Evolutionary conservation across 2,888 invertebrate species (phyloP), one percentile per base, ranked within the genome.

Genomic region (Chesias legatella): DNA sequence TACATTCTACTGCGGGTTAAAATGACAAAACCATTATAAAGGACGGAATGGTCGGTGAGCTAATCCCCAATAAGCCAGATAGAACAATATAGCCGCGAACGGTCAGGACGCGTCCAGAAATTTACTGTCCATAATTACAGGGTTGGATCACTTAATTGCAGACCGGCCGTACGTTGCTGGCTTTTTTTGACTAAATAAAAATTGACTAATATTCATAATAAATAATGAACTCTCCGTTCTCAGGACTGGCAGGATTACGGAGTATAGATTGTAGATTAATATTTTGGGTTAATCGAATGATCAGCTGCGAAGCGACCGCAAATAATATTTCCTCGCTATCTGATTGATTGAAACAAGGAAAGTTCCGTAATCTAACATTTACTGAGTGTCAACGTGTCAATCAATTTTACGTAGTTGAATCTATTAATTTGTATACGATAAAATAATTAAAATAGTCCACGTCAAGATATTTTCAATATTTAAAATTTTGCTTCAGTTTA

Each of bases 121-220:
- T 93, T 93, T 93, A 93, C 93, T 92, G 93, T 90, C 92, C 92
- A 91, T 93, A 93, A 93, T 93, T 93, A 93, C 91, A 93, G 93
- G 93, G 93, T 93, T 91, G 90, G 84, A 89, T 90, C 91, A 91
- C 92, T 93, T 93, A 93, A 93, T 93, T 93, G 93, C 92, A 92
- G 92, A 79, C 76, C 74, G 72, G 71, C 63, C 70, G 73, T 51
- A 55, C 56, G 63, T 73, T 77, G 77, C 67, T 75, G 73, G 73
- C 77, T 78, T 85, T 88, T 81, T 88, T 86, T 77, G 79, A 82
- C 84, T 81, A 85, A 83, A 88, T 86, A 86, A 86, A 86, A 88
- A 86, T 85, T 85, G 80, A 88, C 88, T 88, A 88, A 88, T 86
- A 88, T 88, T 85, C 88, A 84, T 88, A 86, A 88, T 88, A 88